A percentile compares a stretch with the other conserved stretches of the same genome.
These are phyloP conservation scores for Siniperca knerii DNA, from an alignment of 2,113 vertebrate genomes.

Conservation along the genomic window DNA sequence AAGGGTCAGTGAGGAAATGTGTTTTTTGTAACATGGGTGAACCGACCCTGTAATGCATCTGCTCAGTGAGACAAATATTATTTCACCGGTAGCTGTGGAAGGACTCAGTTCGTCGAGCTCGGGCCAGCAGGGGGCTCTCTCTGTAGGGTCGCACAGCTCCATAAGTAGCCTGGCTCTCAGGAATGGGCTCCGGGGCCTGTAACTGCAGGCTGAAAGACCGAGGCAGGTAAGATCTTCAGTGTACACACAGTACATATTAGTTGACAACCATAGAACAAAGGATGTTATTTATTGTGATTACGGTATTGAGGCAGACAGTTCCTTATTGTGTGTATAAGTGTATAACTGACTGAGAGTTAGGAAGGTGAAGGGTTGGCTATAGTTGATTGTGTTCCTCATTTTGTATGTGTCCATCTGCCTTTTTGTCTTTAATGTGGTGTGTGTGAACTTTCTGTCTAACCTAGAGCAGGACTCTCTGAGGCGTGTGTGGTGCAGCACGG, in stretches of 20 bases:
- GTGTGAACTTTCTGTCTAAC: constrained; percentile 73
- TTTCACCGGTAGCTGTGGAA: constrained; percentile 90
- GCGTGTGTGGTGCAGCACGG: constrained; percentile 92
- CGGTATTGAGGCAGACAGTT: neutral
- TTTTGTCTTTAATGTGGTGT: neutral
- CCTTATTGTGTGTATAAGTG: neutral
- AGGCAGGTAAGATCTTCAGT: neutral
- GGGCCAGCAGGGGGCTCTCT: constrained; percentile 94
- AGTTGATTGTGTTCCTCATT: neutral
- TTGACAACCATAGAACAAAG: neutral
- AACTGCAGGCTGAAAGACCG: constrained; percentile 89
- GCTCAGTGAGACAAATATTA: neutral
- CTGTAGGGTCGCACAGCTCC: constrained; percentile 93
- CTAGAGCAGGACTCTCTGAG: constrained; percentile 94
- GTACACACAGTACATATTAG: too few relatives aligned
- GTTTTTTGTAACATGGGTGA: neutral
- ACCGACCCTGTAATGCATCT: neutral
- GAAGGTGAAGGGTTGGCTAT: neutral
- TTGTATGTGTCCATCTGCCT: neutral
- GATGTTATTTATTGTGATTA: neutral
- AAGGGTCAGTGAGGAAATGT: neutral
- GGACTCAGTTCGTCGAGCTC: constrained; percentile 94
- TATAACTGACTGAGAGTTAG: neutral
- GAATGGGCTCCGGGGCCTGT: constrained; percentile 88
- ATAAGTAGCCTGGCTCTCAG: constrained; percentile 89